Evolutionary conservation across 2,888 invertebrate genomes (phyloP), one percentile per base, ranked within the genome.

Genomic region (Stramonita haemastoma): DNA sequence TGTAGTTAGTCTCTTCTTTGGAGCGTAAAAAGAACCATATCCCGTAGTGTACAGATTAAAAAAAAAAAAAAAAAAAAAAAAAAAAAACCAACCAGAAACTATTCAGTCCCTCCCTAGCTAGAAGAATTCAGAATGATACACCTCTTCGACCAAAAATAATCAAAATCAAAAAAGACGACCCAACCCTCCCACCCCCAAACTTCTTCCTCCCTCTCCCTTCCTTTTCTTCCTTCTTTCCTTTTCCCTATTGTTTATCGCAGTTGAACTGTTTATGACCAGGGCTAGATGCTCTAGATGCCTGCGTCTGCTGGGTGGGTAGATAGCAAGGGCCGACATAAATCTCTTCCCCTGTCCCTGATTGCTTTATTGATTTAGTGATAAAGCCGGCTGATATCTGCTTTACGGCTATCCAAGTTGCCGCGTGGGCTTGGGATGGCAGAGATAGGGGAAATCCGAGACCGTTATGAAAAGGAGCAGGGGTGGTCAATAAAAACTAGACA

Each of bases 301-400:
- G 77, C 17, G 77, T 79, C 77, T 79, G 77, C 34, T 79, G 32
- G 34, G 32, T 32, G 32, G 77, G n/a, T 83, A 88, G 88, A 88
- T 88, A 88, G 17, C 36, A 32, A n/a, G 57, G 32, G 29, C 57
- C 6, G 66, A 15, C 83, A 36, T 81, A 83, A 88, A 88, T 83
- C 83, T 66, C 66, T 57, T 17, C 32, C 32, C 19, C 13, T 79
- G 83, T 83, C 36, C 60, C 26, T 66, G 88, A 88, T 88, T 83
- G 88, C 83, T 83, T 83, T 81, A 88, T 88, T 88, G 83, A 88
- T 88, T 88, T 26, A 32, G 88, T 60, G 88, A 88, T 88, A 88
- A 88, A 81, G 34, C 36, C 26, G n/a, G 36, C 60, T 86, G 86
- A 86, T 86, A 86, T n/a, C 56, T 13, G 19, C 66, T 86, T 86